phyloP scores from a whole-genome alignment of 1,140 invertebrate species.

The Drosophila chauvacae region DNA sequence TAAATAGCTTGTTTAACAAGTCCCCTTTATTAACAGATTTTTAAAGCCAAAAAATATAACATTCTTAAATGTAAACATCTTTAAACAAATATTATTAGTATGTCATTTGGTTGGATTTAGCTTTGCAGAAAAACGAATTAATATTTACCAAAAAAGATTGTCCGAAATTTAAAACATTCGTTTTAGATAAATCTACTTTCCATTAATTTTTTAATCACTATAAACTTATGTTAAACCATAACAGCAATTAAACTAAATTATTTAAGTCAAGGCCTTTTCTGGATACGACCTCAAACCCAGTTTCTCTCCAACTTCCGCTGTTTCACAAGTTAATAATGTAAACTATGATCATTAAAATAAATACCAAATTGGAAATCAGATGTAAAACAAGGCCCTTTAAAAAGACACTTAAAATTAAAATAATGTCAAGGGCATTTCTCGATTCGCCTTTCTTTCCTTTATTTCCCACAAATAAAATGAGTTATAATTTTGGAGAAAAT shows the following conservation, averaged over 20 bases:
- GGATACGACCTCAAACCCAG: neutral
- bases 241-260: neutral
- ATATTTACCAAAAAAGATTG: neutral
- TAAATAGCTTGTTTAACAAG: neutral
- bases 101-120: too few relatives aligned
- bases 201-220: neutral
- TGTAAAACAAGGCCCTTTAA: neutral
- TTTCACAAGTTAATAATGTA: conserved; percentile 1
- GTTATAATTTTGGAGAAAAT: conserved; percentile 61
- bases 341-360: conserved; percentile 8
- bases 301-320: neutral
- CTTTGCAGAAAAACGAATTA: too few relatives aligned
- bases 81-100: too few relatives aligned
- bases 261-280: neutral
- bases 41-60: too few relatives aligned
- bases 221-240: neutral
- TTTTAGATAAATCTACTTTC: neutral
- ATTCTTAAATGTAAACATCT: too few relatives aligned
- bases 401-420: neutral
- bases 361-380: neutral
- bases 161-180: neutral
- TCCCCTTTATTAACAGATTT: neutral
- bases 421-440: conserved; percentile 14
- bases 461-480: conserved; percentile 45
- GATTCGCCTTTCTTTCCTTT: conserved; percentile 14